A percentile compares a stretch with the other conserved stretches of the same genome.
phyloP scores from a whole-genome alignment of 2,113 vertebrate species.

The Oenanthe oenanthe region DNA sequence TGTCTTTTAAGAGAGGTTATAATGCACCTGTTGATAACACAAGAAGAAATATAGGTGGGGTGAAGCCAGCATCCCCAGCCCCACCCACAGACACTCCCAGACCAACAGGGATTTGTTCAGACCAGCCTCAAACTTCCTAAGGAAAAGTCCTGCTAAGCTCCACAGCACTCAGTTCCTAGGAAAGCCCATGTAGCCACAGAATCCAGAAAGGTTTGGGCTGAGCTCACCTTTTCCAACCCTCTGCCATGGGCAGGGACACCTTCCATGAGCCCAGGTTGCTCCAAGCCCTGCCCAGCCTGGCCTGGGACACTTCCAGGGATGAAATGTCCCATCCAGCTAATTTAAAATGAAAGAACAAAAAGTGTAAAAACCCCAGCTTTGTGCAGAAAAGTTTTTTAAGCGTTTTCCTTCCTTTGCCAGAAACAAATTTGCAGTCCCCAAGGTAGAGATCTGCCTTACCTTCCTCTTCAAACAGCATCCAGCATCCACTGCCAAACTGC shows the following conservation, averaged over 20 bases:
- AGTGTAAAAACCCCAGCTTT: not conserved
- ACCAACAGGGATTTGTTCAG: not conserved
- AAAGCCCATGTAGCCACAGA: fast-evolving
- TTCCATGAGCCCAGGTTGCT: not conserved
- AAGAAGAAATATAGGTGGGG: not conserved
- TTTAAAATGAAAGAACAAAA: not conserved
- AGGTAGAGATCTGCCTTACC: not conserved
- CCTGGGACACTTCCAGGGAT: not conserved
- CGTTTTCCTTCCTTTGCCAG: not conserved
- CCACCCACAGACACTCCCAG: not conserved
- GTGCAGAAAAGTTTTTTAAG: not conserved
- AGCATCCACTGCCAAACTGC: not conserved
- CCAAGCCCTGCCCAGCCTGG: not conserved
- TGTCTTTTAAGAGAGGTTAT: not conserved
- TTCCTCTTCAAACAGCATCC: not conserved
- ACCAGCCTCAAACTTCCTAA: not conserved
- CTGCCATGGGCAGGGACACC: not conserved
- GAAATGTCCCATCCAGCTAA: not conserved
- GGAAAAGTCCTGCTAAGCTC: not conserved
- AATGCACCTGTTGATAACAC: not conserved
- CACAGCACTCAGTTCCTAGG: not conserved
- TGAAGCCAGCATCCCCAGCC: not conserved
- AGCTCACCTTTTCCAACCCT: not conserved
- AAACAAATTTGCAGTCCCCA: not conserved
- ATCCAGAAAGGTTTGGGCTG: not conserved